phyloP scores from a whole-genome alignment of 2,888 invertebrate species.

The Malthinus flaveolus region DNA sequence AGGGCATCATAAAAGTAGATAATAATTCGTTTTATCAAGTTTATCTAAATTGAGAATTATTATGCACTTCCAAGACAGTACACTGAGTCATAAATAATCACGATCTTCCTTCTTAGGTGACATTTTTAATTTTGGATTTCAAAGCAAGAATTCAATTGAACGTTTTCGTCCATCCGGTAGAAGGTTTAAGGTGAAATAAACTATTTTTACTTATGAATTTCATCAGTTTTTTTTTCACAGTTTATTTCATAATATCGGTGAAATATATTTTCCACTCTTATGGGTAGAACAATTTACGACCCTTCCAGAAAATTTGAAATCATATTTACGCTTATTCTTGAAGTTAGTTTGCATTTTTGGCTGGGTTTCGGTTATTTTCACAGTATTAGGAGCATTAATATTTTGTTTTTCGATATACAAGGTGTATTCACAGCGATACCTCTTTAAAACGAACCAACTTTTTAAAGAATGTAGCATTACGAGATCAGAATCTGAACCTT shows the following conservation, averaged over 20 bases:
- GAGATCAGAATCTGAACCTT: too few relatives aligned
- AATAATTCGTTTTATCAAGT: too few relatives aligned
- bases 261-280: slow-evolving; percentile 72
- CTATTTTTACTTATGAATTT: neutral
- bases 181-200: neutral
- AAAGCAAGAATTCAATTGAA: neutral
- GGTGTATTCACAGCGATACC: too few relatives aligned
- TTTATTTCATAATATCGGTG: slow-evolving; percentile 67
- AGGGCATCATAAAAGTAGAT: too few relatives aligned
- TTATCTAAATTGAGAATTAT: too few relatives aligned
- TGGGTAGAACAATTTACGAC: slow-evolving; percentile 76
- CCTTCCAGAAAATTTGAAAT: slow-evolving; percentile 60
- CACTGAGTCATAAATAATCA: neutral
- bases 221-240: slow-evolving; percentile 50
- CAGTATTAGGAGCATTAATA: neutral
- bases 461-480: too few relatives aligned
- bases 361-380: neutral
- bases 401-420: neutral
- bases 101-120: neutral
- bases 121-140: neutral
- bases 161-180: neutral
- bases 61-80: neutral
- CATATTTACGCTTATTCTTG: slow-evolving; percentile 58
- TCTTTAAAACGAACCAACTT: too few relatives aligned
- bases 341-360: slow-evolving; percentile 49